phyloP scores from a whole-genome alignment of 2,797 vertebrate genomes.

The Acanthornis magna region DNA sequence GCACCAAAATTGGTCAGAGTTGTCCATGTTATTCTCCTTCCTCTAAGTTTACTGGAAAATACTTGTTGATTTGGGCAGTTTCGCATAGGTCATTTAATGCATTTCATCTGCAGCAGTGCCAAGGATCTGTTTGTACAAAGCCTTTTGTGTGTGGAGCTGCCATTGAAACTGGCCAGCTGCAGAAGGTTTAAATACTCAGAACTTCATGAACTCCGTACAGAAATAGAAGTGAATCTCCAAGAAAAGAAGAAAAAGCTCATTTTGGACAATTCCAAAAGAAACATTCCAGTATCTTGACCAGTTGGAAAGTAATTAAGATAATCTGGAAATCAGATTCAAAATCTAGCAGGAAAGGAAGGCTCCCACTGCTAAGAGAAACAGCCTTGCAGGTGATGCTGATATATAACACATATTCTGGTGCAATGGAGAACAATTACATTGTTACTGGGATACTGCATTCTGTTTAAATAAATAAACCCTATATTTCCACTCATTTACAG shows the following conservation, averaged over 20 bases:
- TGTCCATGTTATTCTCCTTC: not conserved
- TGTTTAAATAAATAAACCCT: not conserved
- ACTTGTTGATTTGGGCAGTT: not conserved
- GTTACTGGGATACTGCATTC: not conserved
- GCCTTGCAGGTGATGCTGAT: not conserved
- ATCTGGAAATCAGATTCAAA: constrained; percentile 34
- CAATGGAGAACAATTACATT: not conserved
- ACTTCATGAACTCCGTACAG: not conserved
- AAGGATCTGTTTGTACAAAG: not conserved
- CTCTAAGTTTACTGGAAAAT: not conserved
- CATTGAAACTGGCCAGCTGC: not conserved
- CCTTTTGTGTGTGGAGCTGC: not conserved
- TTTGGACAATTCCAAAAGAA: constrained; percentile 30
- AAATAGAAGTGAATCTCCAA: not conserved
- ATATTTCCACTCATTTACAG: not conserved
- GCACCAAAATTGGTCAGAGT: not conserved
- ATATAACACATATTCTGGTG: not conserved
- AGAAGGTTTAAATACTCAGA: not conserved
- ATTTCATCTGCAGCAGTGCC: not conserved
- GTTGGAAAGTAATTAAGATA: constrained; percentile 28
- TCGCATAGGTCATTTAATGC: not conserved
- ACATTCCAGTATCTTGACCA: constrained; percentile 46
- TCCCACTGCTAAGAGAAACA: constrained; percentile 26
- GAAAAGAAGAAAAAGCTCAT: not conserved
- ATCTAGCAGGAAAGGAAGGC: not conserved